These are phyloP conservation scores for Poeciliopsis prolifica DNA, from an alignment of 2,113 vertebrate genomes.

Conservation along the genomic window DNA sequence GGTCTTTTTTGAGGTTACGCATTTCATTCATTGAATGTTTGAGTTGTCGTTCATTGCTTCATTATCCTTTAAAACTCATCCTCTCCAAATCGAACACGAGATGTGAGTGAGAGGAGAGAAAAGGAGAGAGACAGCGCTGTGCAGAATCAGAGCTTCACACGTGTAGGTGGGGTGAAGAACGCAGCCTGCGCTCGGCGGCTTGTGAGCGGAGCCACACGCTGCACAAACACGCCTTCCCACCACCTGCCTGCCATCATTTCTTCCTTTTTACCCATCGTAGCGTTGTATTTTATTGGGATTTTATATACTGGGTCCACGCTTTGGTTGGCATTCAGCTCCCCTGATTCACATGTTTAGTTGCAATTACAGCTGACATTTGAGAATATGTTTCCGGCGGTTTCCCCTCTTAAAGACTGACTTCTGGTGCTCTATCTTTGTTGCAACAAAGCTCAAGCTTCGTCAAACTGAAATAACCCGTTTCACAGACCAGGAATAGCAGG, in stretches of 20 bases:
- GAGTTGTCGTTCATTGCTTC: not conserved
- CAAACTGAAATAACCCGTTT: not conserved
- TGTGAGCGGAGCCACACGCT: conserved; percentile 16
- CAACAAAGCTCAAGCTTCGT: not conserved
- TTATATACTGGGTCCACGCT: not conserved
- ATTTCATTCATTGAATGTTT: not conserved
- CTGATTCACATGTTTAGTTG: too few relatives aligned
- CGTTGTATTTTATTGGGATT: not conserved
- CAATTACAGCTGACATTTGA: too few relatives aligned
- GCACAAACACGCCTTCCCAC: not conserved
- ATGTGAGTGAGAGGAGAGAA: conserved; percentile 12
- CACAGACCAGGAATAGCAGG: too few relatives aligned
- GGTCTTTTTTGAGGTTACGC: not conserved
- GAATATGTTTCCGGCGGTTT: not conserved
- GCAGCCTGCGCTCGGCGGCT: conserved; percentile 25
- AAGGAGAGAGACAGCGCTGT: conserved; percentile 36
- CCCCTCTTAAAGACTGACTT: not conserved
- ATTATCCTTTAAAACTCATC: conserved; percentile 18
- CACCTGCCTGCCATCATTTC: not conserved
- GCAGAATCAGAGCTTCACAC: conserved; percentile 64
- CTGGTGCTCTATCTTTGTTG: not conserved
- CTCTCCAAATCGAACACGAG: conserved; percentile 1
- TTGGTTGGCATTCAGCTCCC: too few relatives aligned
- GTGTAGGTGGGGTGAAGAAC: conserved; percentile 52
- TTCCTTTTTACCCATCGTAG: not conserved